phyloP scores from a whole-genome alignment of 2,888 invertebrate species.

The Pharmacophagus antenor region DNA sequence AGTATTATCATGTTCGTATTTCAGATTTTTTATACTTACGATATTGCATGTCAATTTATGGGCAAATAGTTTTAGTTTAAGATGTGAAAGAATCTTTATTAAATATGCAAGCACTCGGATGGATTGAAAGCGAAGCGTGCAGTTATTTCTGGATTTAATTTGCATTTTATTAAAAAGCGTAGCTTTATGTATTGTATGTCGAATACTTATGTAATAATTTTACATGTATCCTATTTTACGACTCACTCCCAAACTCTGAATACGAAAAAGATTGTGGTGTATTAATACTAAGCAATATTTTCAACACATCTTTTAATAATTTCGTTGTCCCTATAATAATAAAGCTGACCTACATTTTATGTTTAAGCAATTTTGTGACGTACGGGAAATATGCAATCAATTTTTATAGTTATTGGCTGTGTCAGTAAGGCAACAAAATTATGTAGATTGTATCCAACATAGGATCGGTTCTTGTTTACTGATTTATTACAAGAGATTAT shows the following conservation, averaged over 20 bases:
- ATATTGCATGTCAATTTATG: slow-evolving; percentile 14
- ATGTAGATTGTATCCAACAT: slow-evolving; percentile 16
- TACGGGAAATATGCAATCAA: slow-evolving; percentile 18
- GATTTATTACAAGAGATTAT: background rate
- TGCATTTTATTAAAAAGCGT: slow-evolving; percentile 17
- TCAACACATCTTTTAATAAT: background rate
- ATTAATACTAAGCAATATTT: background rate
- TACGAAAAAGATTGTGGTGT: background rate
- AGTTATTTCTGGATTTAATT: slow-evolving; percentile 11
- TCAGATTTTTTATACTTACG: slow-evolving; percentile 10
- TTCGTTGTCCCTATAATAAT: background rate
- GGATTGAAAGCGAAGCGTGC: slow-evolving; percentile 14
- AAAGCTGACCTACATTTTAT: slow-evolving; percentile 20
- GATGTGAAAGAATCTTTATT: slow-evolving; percentile 19
- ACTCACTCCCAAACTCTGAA: background rate
- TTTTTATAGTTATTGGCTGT: slow-evolving; percentile 22
- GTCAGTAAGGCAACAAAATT: slow-evolving; percentile 15
- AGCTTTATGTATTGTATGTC: background rate
- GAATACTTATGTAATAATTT: background rate
- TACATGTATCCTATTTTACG: background rate
- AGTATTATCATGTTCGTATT: too few species aligned
- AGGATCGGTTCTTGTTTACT: background rate
- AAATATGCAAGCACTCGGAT: slow-evolving; percentile 11
- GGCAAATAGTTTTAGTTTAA: slow-evolving; percentile 13
- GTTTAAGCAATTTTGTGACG: slow-evolving; percentile 18